Base-by-base conservation (phyloP, 2,113 vertebrate genomes). In the Paralichthys olivaceus region DNA sequence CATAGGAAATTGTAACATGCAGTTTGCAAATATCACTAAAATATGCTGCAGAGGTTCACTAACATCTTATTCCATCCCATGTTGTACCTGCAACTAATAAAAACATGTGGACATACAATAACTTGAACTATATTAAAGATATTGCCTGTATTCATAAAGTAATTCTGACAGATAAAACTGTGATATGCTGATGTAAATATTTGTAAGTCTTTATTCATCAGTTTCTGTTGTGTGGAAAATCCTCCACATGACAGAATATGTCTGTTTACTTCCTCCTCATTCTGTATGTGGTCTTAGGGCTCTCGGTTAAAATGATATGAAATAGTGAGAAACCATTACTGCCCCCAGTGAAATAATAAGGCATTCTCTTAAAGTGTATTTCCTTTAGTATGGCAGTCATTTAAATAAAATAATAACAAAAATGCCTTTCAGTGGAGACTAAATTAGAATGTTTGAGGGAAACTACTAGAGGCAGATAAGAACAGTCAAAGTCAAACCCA, bases 401-500 rank as follows among this genome's bases (percentile, higher is more conserved):
- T 86, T 89, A 78, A 91, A 92, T 91, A 92, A 90, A 83, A 68
- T 79, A 90, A 89, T 90, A 80, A 90, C 84, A 79, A 73, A 79
- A 80, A 87, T 73, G 77, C 80, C 84, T 89, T 92, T 91, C 51
- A 87, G 84, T 79, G 72, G 60, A 79, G 77, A 90, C 84, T 85
- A 91, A 91, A 92, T 93, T 85, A 92, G 80, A 84, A 86, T 79
- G 56, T 80, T 83, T 86, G 89, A 82, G 75, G 73, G 79, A 84
- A 77, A 86, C 75, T 76, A 90, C 91, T 88, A 90, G 87, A 85
- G 89, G 80, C 75, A 91, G 92, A 92, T 87, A 91, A 92, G 91
- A 93, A 88, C 90, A 90, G 86, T 85, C 80, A 26, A 87, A 92
- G 88, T 92, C 89, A 90, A 91, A 93, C 90, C 85, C 84, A 91